Evolutionary conservation across 2,888 invertebrate species (phyloP).

Genomic region (Drosophila greeni): DNA sequence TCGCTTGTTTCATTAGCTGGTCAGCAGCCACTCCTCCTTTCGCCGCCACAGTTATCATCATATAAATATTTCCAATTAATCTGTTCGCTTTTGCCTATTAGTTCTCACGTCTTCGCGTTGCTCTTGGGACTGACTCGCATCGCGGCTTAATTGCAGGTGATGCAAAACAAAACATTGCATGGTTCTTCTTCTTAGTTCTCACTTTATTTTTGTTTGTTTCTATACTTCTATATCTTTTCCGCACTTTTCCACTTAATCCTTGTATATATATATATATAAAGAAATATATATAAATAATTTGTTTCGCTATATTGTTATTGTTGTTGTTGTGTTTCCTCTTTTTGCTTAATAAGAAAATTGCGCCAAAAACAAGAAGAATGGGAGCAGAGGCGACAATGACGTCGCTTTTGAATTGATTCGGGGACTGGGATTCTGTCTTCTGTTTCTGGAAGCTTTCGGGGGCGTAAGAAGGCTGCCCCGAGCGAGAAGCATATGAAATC

Average conservation of each 20-base stretch:
- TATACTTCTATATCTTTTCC: conserved; percentile 28
- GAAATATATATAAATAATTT: conserved; percentile 63
- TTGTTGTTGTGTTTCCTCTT: conserved; percentile 45
- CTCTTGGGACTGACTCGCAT: conserved; percentile 9
- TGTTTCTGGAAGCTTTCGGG: conserved; percentile 15
- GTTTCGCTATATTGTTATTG: conserved; percentile 64
- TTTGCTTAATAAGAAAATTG: conserved; percentile 53
- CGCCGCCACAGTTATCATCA: conserved; percentile 15
- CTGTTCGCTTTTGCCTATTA: conserved; percentile 9
- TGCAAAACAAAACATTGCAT: conserved; percentile 36
- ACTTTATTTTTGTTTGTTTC: conserved; percentile 25
- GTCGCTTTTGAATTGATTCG: conserved; percentile 25
- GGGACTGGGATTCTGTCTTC: background rate
- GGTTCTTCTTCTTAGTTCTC: conserved; percentile 12
- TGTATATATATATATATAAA: conserved; percentile 43
- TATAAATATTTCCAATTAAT: conserved; percentile 26
- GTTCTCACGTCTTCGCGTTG: conserved; percentile 10
- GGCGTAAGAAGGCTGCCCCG: conserved; percentile 18
- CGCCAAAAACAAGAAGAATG: conserved; percentile 46
- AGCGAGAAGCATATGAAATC: conserved; percentile 5
- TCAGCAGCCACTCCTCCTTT: conserved; percentile 9
- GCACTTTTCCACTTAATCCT: conserved; percentile 27
- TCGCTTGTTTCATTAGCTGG: conserved; percentile 22
- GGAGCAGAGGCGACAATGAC: conserved; percentile 10
- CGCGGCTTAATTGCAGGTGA: conserved; percentile 18